These are phyloP conservation scores for Spatulosminthurus flaviceps DNA, from an alignment of 2,888 invertebrate species.

Conservation along the genomic window DNA sequence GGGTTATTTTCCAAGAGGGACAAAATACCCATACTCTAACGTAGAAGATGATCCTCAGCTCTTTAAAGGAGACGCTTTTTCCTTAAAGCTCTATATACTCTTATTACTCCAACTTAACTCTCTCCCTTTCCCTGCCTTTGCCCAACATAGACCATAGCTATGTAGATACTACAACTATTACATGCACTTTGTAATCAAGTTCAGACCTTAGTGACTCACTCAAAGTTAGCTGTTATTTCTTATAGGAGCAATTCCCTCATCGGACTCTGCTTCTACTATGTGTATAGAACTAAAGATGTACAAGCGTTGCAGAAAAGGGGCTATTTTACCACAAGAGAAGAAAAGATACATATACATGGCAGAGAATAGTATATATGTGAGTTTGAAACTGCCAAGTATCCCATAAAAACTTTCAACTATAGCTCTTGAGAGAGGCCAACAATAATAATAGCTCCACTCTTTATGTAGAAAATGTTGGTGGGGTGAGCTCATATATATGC, in stretches of 20 bases:
- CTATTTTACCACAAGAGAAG: slow-evolving; percentile 2
- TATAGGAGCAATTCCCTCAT: slow-evolving; percentile 1
- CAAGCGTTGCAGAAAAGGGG: neutral
- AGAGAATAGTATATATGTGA: no score
- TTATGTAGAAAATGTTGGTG: neutral
- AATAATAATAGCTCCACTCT: neutral
- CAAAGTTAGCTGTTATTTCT: neutral
- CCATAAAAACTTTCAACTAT: slow-evolving; percentile 19
- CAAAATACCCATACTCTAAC: no score
- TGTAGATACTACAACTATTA: no score
- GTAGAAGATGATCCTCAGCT: slow-evolving; percentile 1
- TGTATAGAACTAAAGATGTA: neutral
- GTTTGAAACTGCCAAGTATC: slow-evolving; percentile 10
- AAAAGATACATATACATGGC: no score
- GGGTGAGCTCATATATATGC: no score
- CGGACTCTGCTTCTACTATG: neutral
- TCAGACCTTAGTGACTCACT: slow-evolving; percentile 16
- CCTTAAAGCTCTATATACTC: neutral
- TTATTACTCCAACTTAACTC: neutral
- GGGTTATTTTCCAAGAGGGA: neutral
- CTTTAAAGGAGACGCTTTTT: no score
- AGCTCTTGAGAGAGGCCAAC: neutral
- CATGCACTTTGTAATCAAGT: slow-evolving; percentile 26
- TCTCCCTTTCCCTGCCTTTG: neutral
- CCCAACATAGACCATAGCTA: no score